Evolutionary conservation across 2,888 invertebrate species (phyloP), one percentile per base, ranked within the genome.

Genomic region (Xestobium rufovillosum): DNA sequence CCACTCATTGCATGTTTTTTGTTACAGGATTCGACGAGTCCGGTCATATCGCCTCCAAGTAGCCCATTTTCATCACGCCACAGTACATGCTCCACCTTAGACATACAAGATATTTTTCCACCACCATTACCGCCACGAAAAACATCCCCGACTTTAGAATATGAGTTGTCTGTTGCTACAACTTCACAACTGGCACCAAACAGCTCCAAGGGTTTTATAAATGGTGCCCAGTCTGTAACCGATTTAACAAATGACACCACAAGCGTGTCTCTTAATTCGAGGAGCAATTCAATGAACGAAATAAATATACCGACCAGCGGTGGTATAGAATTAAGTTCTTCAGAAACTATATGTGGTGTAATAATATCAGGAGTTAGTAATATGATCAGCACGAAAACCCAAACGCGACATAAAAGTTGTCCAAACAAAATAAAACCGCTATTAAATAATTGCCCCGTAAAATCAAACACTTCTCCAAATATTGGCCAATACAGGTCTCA

Each of bases 281-380:
- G 63, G 42, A 65, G 65, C 42, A 63, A 44, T 48, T 65, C 65
- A 9, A 61, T 65, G 60, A 53, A 63, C 34, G 63, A 65, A 37
- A 58, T 65, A 56, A 30, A 38, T 52, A 49, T 41, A 54, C 38
- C 32, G 41, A 30, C 26, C 13, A 42, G 37, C 27, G 52, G 51
- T 33, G 35, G 44, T n/a, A 47, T 66, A 3, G 66, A 66, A 44
- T 42, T 80, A 1, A 81, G 82, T 1, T 78, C 81, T 3, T 79
- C 82, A 0, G 82, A 82, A 56, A 82, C 81, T 3, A 82, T 82
- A 37, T 76, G 75, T 11, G 82, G 82, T 1, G 68, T 82, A 14
- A 80, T 82, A 31, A 81, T 80, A 49, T 80, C 81, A 1, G 69
- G 73, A 45, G 69, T 72, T 46, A 73, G 75, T 48, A 57, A 50